Conservation (phyloP, 2,888 invertebrate species). For the Agelastica alni region DNA sequence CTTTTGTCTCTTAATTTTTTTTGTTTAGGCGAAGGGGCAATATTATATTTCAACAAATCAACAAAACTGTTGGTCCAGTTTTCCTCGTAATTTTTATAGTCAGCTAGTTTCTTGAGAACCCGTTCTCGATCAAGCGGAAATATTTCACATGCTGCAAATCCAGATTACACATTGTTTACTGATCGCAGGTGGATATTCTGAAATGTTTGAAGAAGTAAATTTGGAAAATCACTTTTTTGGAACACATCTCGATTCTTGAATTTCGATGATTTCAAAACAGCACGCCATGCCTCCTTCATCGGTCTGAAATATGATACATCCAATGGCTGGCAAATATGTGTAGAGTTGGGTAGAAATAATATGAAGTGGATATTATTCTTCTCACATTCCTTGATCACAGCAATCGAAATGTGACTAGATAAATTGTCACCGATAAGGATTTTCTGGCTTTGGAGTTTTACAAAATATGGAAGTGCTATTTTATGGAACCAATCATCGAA, state of each 20-base stretch:
- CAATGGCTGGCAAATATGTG: not conserved
- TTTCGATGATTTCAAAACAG: not conserved
- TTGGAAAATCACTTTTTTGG: not conserved
- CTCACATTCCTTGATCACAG: not conserved
- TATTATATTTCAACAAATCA: not conserved
- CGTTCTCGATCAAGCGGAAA: not conserved
- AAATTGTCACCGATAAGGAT: not conserved
- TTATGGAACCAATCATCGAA: not conserved
- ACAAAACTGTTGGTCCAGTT: not conserved
- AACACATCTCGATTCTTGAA: not conserved
- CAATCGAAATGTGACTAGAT: not conserved
- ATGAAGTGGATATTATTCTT: not conserved
- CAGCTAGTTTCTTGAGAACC: not conserved
- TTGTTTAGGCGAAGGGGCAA: not conserved
- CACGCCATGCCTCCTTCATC: not conserved
- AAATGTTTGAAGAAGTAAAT: not conserved
- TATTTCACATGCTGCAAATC: not conserved
- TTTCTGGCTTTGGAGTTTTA: not conserved
- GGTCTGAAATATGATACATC: not conserved
- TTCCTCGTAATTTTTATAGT: not conserved
- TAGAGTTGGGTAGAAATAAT: not conserved
- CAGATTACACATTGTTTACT: not conserved
- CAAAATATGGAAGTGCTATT: too few relatives aligned
- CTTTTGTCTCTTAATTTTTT: not conserved
- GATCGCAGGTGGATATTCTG: not conserved